Percentiles rank a stretch among this genome's conserved stretches.
phyloP scores from a whole-genome alignment of 2,888 invertebrate genomes.

The Aromia moschata region DNA sequence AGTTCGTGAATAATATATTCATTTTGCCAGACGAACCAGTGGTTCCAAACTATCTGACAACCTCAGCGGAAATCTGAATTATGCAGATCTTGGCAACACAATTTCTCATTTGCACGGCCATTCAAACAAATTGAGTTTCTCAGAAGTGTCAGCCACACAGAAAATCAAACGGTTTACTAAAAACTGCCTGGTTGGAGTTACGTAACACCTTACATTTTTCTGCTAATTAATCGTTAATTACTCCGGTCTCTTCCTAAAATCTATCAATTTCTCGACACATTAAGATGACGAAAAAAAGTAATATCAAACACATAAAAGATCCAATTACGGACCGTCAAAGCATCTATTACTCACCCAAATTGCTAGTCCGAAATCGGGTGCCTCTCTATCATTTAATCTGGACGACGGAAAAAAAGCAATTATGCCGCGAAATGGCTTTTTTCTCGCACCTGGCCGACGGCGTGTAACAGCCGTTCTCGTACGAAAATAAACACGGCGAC shows the following conservation, averaged over 20 bases:
- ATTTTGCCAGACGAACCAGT: no score
- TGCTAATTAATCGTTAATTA: background rate
- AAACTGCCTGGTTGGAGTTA: no score
- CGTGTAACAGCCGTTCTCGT: background rate
- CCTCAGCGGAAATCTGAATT: no score
- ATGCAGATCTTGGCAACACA: no score
- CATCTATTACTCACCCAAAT: background rate
- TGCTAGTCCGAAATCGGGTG: background rate
- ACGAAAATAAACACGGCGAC: slow-evolving; percentile 6
- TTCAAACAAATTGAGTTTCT: no score
- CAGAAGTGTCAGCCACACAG: no score
- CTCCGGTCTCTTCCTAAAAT: background rate
- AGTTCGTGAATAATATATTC: no score
- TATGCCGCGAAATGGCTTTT: slow-evolving; percentile 1
- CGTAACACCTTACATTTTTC: background rate
- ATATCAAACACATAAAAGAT: background rate
- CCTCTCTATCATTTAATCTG: background rate
- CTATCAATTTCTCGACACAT: background rate
- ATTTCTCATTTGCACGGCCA: no score
- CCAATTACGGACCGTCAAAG: background rate
- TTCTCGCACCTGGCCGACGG: slow-evolving; percentile 5
- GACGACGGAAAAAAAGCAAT: slow-evolving; percentile 1
- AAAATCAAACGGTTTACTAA: no score
- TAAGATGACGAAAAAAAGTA: background rate
- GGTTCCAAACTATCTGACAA: no score